Conservation (phyloP, 1,140 invertebrate species). For the Mamestra configurata region DNA sequence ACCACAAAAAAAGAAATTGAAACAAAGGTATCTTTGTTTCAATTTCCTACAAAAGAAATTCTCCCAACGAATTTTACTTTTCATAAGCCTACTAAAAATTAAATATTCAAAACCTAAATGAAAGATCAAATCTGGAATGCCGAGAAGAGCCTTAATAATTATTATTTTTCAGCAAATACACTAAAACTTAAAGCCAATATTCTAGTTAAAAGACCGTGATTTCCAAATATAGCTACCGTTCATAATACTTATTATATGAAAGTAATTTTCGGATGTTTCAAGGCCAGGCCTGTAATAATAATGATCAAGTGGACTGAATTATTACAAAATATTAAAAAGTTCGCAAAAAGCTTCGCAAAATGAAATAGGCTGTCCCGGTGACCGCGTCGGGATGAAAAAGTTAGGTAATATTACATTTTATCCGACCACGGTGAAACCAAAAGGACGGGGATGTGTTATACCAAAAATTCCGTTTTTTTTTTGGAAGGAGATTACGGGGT, state of each 20-base stretch:
- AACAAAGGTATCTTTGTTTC: too few relatives aligned
- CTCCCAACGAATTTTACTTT: too few relatives aligned
- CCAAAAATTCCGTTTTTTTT: too few relatives aligned
- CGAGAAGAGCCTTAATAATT: background rate
- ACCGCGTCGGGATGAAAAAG: conserved; percentile 29
- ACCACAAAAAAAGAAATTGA: too few relatives aligned
- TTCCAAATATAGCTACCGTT: background rate
- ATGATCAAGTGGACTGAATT: conserved; percentile 14
- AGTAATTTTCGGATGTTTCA: background rate
- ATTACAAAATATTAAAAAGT: conserved; percentile 41
- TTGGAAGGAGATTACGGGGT: too few relatives aligned
- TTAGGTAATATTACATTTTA: conserved; percentile 30
- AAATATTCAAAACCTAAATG: too few relatives aligned
- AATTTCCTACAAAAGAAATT: too few relatives aligned
- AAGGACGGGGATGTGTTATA: background rate
- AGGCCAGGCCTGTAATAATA: conserved; percentile 18
- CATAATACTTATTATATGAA: background rate
- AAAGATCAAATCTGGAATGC: too few relatives aligned
- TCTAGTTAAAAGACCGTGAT: background rate
- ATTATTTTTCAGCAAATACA: background rate
- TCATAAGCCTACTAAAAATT: too few relatives aligned
- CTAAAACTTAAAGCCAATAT: background rate
- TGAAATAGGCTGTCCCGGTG: conserved; percentile 18
- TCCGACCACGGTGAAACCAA: conserved; percentile 2
- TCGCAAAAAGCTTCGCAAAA: conserved; percentile 8